Conservation (phyloP, 2,888 invertebrate genomes). For the Ptycholaimellus sp. region DNA sequence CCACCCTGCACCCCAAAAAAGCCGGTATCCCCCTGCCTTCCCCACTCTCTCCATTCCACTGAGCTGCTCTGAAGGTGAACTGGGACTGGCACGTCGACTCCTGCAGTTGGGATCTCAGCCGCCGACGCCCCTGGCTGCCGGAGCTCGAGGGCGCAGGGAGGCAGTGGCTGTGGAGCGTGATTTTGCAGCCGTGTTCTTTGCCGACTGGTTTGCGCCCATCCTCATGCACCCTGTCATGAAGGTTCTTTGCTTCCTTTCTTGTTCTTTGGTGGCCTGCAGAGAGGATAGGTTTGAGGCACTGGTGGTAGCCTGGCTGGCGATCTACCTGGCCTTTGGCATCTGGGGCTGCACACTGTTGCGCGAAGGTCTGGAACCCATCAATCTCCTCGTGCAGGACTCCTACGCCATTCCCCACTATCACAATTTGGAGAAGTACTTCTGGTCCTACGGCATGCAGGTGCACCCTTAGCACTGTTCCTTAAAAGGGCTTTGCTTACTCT, state of each 20-base stretch:
- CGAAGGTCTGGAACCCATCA: conserved; percentile 19
- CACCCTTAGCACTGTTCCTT: background rate
- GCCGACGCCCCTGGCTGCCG: conserved; percentile 8
- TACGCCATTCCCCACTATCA: conserved; percentile 23
- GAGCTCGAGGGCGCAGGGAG: no score
- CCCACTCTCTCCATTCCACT: no score
- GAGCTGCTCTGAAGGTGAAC: no score
- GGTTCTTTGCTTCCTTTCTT: no score
- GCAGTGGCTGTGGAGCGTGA: no score
- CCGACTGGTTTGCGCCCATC: conserved; percentile 16
- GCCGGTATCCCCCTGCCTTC: background rate
- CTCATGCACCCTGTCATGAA: conserved; percentile 22
- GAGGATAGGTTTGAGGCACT: no score
- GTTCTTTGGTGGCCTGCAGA: no score
- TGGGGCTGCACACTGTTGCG: conserved; percentile 21
- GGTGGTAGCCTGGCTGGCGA: conserved; percentile 17
- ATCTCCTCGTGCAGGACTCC: conserved; percentile 20
- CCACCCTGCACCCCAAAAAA: background rate
- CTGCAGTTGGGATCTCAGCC: conserved; percentile 12
- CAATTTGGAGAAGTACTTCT: conserved; percentile 18
- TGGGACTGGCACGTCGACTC: conserved; percentile 6
- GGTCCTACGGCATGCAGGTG: conserved; percentile 23
- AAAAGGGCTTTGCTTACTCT: background rate
- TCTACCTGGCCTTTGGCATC: conserved; percentile 19
- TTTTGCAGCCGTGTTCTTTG: conserved; percentile 5